Percentiles rank a stretch among this genome's conserved stretches.
phyloP scores from a whole-genome alignment of 2,113 vertebrate species.

The Pseudois nayaur region DNA sequence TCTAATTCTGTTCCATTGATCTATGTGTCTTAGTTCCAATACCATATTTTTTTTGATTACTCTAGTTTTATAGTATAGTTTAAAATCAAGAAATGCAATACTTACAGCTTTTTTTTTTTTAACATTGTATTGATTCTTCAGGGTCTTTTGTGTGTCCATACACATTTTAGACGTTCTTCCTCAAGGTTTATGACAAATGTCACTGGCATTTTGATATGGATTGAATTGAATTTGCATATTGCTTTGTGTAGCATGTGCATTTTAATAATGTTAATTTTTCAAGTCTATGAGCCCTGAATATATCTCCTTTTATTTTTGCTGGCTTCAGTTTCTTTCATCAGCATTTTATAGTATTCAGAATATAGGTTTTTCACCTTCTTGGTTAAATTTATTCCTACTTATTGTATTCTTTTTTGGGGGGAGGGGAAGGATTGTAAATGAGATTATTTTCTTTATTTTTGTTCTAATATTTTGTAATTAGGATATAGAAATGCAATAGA shows the following conservation, averaged over 20 bases:
- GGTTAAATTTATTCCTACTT: background rate
- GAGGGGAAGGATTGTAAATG: background rate
- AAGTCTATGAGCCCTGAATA: background rate
- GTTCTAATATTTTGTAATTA: background rate
- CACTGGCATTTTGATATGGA: background rate
- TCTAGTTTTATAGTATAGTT: background rate
- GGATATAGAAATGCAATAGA: background rate
- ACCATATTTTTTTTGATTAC: background rate
- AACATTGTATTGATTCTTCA: background rate
- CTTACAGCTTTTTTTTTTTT: background rate
- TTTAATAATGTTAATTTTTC: background rate
- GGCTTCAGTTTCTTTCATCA: background rate
- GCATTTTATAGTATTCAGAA: background rate
- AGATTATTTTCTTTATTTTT: background rate
- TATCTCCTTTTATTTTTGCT: background rate
- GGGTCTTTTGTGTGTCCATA: background rate
- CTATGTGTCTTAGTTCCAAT: background rate
- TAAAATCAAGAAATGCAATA: background rate
- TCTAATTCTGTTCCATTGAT: background rate
- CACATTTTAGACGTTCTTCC: background rate
- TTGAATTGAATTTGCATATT: background rate
- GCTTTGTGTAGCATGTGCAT: background rate
- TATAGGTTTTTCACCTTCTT: background rate
- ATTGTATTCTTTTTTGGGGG: background rate
- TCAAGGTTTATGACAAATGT: background rate